Base-by-base conservation (phyloP, 2,888 invertebrate genomes). In the Yponomeuta cagnagella region DNA sequence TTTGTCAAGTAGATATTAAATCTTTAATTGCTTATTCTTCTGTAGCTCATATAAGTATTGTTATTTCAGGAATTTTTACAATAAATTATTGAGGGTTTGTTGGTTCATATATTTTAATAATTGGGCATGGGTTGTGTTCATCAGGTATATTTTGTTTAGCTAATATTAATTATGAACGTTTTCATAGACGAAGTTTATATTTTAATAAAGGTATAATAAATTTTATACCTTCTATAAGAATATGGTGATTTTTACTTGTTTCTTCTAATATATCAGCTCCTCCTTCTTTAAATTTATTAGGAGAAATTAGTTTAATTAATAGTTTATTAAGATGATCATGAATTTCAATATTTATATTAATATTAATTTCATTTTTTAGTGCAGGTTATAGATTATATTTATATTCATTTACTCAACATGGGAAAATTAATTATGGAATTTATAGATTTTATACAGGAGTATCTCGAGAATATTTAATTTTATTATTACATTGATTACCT, bases 21-120 rank as follows among this genome's bases (percentile, higher is more conserved):
- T 90, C 94, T 75, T 93, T 95, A 89, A 94, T 96, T 93, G 95
- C 95, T 83, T 95, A 95, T 91, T 95, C 95, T 75, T 96, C 95
- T 63, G 94, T 96, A 0, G 93, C 93, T 76, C 95, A 96, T 92
- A 95, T 96, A 87, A 92, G 94, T 10, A 78, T 95, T 78, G 93
- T 94, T 33, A 88, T 95, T 83, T 77, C 90, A 0, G 93, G 93
- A 0, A 81, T 95, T 82, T 88, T 94, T 92, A 92, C 93, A 70
- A 84, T 94, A 82, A 92, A 82, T 84, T 89, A 89, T 86, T 93
- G 92, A 72, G 93, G 94, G 0, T 84, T 88, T 78, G 78, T 84
- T 73, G 93, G 94, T 0, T 81, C 93, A 72, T 93, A 93, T 84
- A 76, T 89, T 75, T 90, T 94, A 90, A 95, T 95, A 90, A 89